Percentiles rank a stretch among this genome's conserved stretches.
These are phyloP conservation scores for Arothron firmamentum DNA, from an alignment of 2,113 vertebrate genomes.

Conservation along the genomic window DNA sequence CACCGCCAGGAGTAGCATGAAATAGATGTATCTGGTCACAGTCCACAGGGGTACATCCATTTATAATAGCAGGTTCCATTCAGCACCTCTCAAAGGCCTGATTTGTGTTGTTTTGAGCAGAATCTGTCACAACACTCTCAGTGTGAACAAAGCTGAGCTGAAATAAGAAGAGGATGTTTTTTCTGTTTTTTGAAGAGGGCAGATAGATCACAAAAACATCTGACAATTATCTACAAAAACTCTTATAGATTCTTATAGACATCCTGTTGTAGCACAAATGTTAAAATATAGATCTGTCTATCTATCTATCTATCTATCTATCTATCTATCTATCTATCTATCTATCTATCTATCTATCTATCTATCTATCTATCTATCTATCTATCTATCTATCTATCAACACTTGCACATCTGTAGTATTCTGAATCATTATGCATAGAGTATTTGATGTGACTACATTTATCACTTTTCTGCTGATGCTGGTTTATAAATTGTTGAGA, in stretches of 20 bases:
- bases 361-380: no score
- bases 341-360: no score
- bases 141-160: slow-evolving; percentile 1
- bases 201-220: slow-evolving; percentile 17
- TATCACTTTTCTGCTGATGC: no score
- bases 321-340: neutral
- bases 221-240: slow-evolving; percentile 60
- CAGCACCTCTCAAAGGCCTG: slow-evolving; percentile 29
- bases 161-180: no score
- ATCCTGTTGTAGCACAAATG: neutral
- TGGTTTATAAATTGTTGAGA: no score
- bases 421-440: no score
- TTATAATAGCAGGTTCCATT: slow-evolving; percentile 39
- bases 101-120: slow-evolving; percentile 32
- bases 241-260: no score
- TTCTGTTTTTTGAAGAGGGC: slow-evolving; percentile 1
- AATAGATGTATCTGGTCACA: slow-evolving; percentile 43
- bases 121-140: slow-evolving; percentile 25
- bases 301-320: no score
- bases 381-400: no score
- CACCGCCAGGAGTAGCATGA: slow-evolving; percentile 9
- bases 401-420: no score
- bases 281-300: neutral
- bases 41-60: slow-evolving; percentile 38
- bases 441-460: no score